Evolutionary conservation across 2,113 vertebrate genomes (phyloP), one percentile per base, ranked within the genome.

Genomic region (Rana temporaria): DNA sequence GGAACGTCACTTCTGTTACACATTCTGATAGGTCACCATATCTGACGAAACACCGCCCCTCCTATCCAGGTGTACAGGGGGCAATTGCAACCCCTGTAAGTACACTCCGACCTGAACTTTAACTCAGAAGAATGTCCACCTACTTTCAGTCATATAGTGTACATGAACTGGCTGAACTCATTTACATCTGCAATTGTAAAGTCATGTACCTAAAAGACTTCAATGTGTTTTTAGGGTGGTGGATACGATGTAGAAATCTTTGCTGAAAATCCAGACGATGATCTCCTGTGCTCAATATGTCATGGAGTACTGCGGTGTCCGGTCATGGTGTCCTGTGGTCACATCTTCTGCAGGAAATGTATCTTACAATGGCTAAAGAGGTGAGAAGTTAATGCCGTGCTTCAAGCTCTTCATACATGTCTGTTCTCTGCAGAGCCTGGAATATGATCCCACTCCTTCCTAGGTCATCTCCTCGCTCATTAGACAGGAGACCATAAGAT

Each of bases 331-430:
- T 90, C 90, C 4, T 97, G 96, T 86, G 90, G 93, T 84, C 95
- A 97, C 84, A 87, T 95, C 81, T 97, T 97, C 90, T 97, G 95
- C 91, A 95, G 95, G 86, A 95, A 92, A 84, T 97, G 95, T 85
- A 95, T 96, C 84, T 84, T 95, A 66, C 93, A 86, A 68, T 97
- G 96, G 96, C 91, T 97, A 56, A 93, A 92, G 85, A 95, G 95
- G 96, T 97, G 88, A 59, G n/a, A 5, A 17, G 9, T 64, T 26
- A 18, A 12, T 22, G 4, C 14, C 9, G 8, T 11, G 42, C 42
- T 48, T 48, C 2, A 12, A 48, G 12, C 3, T 11, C 12, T 48
- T 48, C 12, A 48, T 11, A 48, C 8, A 48, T 1, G 6, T 14
- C 42, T 12, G 12, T 12, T n/a, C 59, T n/a, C 17, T 59, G 16